These are phyloP conservation scores for Felis chaus DNA, from an alignment of 2,113 vertebrate species.

Conservation along the genomic window DNA sequence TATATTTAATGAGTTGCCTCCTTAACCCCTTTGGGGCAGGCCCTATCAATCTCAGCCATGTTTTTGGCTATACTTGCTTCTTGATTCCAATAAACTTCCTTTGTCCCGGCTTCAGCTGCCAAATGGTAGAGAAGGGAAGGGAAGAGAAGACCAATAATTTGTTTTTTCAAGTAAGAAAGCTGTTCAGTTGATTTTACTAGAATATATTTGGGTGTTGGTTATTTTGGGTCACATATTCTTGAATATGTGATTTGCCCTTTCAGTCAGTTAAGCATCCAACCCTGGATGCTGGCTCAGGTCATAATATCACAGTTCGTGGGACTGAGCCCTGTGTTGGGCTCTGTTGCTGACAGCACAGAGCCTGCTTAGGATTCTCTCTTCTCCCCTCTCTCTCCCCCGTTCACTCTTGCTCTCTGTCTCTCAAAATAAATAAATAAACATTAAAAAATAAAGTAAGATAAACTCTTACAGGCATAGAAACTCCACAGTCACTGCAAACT, in stretches of 20 bases:
- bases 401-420: too few relatives aligned
- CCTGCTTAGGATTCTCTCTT: too few relatives aligned
- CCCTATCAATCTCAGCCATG: background rate
- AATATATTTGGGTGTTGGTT: background rate
- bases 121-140: background rate
- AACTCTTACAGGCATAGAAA: background rate
- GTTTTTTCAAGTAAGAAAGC: background rate
- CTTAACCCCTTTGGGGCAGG: background rate
- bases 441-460: too few relatives aligned
- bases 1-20: background rate
- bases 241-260: constrained; percentile 11
- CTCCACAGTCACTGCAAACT: background rate
- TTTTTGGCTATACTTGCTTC: background rate
- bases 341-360: too few relatives aligned
- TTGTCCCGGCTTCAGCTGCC: background rate
- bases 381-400: too few relatives aligned
- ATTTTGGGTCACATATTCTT: background rate
- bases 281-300: too few relatives aligned
- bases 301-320: too few relatives aligned
- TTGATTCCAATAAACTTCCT: background rate
- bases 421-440: too few relatives aligned
- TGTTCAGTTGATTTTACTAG: constrained; percentile 18
- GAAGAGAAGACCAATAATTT: background rate
- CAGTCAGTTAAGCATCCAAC: too few relatives aligned
- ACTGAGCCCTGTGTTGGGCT: too few relatives aligned